Base-by-base conservation (phyloP, 2,888 invertebrate species). In the Conchocele bisecta region DNA sequence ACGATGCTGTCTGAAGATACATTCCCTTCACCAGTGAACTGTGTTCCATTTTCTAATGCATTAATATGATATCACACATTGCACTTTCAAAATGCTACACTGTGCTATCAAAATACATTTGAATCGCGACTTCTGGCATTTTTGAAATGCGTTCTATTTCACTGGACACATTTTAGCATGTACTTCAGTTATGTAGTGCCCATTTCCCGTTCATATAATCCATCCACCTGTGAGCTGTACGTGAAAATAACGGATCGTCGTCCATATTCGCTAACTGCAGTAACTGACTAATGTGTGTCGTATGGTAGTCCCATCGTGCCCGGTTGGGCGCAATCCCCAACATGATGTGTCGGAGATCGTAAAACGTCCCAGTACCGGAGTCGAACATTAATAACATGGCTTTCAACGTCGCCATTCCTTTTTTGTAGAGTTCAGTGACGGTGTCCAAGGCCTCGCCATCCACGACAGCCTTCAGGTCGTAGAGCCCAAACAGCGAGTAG, bases 241-340 rank as follows among this genome's bases (percentile, higher is more conserved):
- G 94, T 17, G 94, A 93, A 75, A 98, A 94, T 63, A 98, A 92
- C 0, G 95, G 95, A 85, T 97, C 96, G 65, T 94, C 75, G 29
- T 89, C 89, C 13, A 99, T 94, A 0, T 97, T 96, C 39, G 95
- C 95, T 76, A 99, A 94, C 76, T 98, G 93, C 59, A 92, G 88
- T 53, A 94, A 87, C 89, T 99, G 98, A 92, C 98, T 98, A 26
- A 99, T 95, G 91, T 99, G 99, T 0, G 98, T 98, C 0, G 98
- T 96, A 92, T 99, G 99, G 91, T 99, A 99, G 90, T 99, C 99
- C 98, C 99, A 98, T 64, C 99, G 93, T 0, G 99, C 99, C 73
- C 98, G 93, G 91, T 99, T 99, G 1, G 93, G 93, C 20, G 95
- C 95, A 22, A 96, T 95, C 4, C 88, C 88, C 1, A 87, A 76